Percentiles rank a stretch among this genome's conserved stretches.
Evolutionary conservation across 2,888 invertebrate species (phyloP).

Genomic region (Podabrus alpinus): DNA sequence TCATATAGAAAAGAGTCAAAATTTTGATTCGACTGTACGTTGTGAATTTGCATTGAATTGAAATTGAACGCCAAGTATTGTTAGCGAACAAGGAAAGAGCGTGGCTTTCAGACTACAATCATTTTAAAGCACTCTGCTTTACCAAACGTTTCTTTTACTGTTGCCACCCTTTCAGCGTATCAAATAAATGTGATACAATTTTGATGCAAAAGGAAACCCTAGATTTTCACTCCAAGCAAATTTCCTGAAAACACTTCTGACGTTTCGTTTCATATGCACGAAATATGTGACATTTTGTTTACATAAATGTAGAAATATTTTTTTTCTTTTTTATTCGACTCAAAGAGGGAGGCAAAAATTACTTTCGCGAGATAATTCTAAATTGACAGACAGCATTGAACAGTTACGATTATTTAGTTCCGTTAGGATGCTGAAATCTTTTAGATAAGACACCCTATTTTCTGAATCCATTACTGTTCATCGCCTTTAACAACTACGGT

Average conservation of each 20-base stretch:
- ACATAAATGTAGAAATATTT: background rate
- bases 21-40: constrained; percentile 26
- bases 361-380: constrained; percentile 17
- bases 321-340: background rate
- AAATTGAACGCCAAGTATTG: constrained; percentile 46
- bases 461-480: constrained; percentile 38
- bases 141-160: constrained; percentile 46
- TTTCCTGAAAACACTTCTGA: constrained; percentile 15
- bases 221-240: constrained; percentile 6
- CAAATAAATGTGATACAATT: constrained; percentile 47
- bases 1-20: background rate
- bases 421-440: constrained; percentile 31
- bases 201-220: constrained; percentile 10
- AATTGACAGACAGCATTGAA: constrained; percentile 23
- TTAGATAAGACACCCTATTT: constrained; percentile 36
- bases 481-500: constrained; percentile 39
- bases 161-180: constrained; percentile 45
- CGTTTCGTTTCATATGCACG: background rate
- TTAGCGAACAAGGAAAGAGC: constrained; percentile 50
- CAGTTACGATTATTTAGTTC: constrained; percentile 24
- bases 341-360: constrained; percentile 8
- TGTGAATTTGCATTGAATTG: constrained; percentile 50
- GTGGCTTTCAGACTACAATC: constrained; percentile 50
- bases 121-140: constrained; percentile 48
- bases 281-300: constrained; percentile 4